Base-by-base conservation (phyloP, 2,113 vertebrate species). In the Gasterosteus aculeatus region DNA sequence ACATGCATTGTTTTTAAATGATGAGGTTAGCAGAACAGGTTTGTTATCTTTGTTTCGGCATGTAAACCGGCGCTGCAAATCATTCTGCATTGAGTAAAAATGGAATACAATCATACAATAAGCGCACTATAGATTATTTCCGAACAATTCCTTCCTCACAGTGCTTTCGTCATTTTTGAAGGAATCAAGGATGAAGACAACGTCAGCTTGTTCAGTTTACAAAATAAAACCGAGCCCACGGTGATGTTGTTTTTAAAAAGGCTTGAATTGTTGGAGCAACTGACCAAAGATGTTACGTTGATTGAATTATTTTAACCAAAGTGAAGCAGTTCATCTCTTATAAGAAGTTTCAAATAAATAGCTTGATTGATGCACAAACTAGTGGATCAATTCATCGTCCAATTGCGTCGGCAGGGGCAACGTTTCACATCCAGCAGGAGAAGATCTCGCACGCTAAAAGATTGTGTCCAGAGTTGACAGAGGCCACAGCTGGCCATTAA, bases 401-500 rank as follows among this genome's bases (percentile, higher is more conserved):
- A 47, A 29, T 11, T 54, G 22, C 19, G 38, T 65, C 53, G 51
- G 49, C 41, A 22, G 16, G 22, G 31, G 59, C 35, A 66, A 51
- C 54, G 35, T 19, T 57, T 71, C 10, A 29, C 14, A 57, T 10
- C 61, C 42, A 61, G 38, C 46, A 63, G 10, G 0, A 35, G 1
- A 6, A 14, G 10, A 22, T 15, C 44, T 31, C 29, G 63, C 29
- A 9, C 42, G 57, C n/a, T 72, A 82, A 86, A 90, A 75, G 70
- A 42, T 64, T 75, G 42, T 76, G 57, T 63, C 67, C 65, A 69
- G 72, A 84, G 72, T 66, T 78, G 80, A 84, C 70, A 85, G 79
- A 88, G 73, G 73, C 82, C 85, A 68, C 88, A 89, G 84, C 84
- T 89, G 84, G 69, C 84, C 72, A 88, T 85, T 88, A 84, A 87